A percentile compares a stretch with the other conserved stretches of the same genome.
Conservation (phyloP, 92 coral and sea anemone species). For the Blastomussa wellsi region DNA sequence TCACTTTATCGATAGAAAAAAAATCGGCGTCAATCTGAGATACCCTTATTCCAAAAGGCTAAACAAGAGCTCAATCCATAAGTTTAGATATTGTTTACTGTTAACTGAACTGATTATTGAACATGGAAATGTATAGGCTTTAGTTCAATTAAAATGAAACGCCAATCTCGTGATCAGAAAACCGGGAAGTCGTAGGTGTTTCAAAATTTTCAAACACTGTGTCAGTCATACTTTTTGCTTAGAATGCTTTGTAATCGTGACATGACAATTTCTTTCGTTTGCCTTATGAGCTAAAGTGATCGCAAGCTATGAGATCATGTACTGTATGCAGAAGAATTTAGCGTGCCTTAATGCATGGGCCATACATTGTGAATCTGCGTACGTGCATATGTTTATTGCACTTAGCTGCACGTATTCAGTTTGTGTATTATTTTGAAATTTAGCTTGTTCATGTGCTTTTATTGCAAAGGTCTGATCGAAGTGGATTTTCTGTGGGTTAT, state of each 20-base stretch:
- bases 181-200: background rate
- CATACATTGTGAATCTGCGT: no score
- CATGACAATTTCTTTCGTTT: background rate
- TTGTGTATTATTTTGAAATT: background rate
- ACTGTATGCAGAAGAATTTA: background rate
- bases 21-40: background rate
- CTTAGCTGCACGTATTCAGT: no score
- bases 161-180: background rate
- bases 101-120: background rate
- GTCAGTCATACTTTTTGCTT: background rate
- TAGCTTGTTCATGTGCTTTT: background rate
- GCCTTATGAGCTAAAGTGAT: background rate
- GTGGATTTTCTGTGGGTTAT: background rate
- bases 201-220: background rate
- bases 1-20: background rate
- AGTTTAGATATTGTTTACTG: background rate
- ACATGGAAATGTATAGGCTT: background rate
- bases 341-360: background rate
- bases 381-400: no score
- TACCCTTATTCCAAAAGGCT: background rate
- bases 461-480: background rate
- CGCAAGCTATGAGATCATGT: no score
- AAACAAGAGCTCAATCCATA: background rate
- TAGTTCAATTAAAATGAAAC: background rate
- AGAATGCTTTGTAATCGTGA: constrained; percentile 11